phyloP scores from a whole-genome alignment of 35 echinoderm and acorn worm species.

The Amphiura filiformis region DNA sequence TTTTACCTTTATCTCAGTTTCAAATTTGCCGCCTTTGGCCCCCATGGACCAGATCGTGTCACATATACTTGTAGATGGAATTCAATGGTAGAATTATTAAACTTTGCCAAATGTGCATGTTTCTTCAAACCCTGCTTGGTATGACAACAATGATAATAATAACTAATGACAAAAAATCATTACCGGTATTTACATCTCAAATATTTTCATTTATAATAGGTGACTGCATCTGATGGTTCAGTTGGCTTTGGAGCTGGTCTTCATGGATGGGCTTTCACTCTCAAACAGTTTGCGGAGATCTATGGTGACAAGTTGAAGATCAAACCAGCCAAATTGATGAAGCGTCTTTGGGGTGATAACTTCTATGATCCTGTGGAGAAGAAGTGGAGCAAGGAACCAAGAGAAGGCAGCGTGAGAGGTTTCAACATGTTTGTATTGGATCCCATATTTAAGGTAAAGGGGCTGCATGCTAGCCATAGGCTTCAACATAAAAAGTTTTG shows the following conservation, averaged over 20 bases:
- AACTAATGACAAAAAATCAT: no score
- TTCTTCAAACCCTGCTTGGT: no score
- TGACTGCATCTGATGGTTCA: slow-evolving; percentile 37
- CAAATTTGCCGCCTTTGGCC: no score
- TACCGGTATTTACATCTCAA: no score
- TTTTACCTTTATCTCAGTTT: no score
- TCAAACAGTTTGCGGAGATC: slow-evolving; percentile 83
- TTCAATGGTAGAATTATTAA: no score
- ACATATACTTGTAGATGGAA: no score
- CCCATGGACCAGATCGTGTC: no score
- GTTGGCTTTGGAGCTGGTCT: slow-evolving; percentile 81
- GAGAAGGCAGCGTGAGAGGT: slow-evolving; percentile 55
- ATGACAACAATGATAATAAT: no score
- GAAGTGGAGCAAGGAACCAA: slow-evolving; percentile 28
- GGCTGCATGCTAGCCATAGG: no score
- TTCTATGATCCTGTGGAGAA: slow-evolving; percentile 50
- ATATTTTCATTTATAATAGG: not conserved
- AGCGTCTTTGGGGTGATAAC: slow-evolving; percentile 57
- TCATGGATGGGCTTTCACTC: slow-evolving; percentile 75
- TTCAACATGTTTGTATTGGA: slow-evolving; percentile 76
- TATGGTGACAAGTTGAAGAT: slow-evolving; percentile 75
- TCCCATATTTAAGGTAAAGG: slow-evolving; percentile 82
- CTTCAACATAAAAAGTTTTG: no score
- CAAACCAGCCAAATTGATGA: slow-evolving; percentile 70
- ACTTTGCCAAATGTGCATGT: no score